Evolutionary conservation across 2,888 invertebrate species (phyloP).

Genomic region (Pomacea canaliculata): DNA sequence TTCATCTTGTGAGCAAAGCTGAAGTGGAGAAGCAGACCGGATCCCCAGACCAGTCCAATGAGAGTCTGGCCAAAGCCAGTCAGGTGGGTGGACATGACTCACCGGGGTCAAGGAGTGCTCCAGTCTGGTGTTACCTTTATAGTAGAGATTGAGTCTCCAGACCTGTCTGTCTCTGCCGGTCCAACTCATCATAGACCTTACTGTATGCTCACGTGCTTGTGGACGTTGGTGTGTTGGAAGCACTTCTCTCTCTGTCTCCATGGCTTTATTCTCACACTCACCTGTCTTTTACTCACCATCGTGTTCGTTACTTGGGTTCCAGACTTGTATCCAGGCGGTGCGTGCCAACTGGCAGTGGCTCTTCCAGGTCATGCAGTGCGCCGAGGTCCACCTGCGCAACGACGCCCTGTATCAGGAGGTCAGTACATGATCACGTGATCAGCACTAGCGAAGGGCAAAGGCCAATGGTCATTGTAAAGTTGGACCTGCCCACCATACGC

Average conservation of each 20-base stretch:
- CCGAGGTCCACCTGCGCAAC: constrained; percentile 64
- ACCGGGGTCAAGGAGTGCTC: not conserved
- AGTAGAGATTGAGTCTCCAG: not conserved
- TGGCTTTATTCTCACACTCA: too few relatives aligned
- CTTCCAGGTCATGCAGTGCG: constrained; percentile 60
- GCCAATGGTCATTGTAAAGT: not conserved
- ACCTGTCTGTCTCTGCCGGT: not conserved
- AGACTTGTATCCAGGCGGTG: constrained; percentile 64
- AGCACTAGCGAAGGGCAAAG: not conserved
- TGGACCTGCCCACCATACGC: not conserved
- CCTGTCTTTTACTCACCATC: too few relatives aligned
- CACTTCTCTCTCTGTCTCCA: too few relatives aligned
- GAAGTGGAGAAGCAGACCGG: constrained; percentile 41
- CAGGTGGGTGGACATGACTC: constrained; percentile 42
- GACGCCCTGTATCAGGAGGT: constrained; percentile 67
- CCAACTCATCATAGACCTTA: not conserved
- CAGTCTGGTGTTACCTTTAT: not conserved
- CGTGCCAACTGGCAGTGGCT: constrained; percentile 66
- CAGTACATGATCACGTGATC: not conserved
- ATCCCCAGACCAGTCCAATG: constrained; percentile 43
- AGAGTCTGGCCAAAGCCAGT: constrained; percentile 53
- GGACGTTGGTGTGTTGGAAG: too few relatives aligned
- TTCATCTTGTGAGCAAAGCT: constrained; percentile 50
- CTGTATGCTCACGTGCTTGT: not conserved
- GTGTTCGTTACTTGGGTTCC: not conserved